Percentiles rank a stretch among this genome's conserved stretches.
phyloP scores from a whole-genome alignment of 2,797 vertebrate genomes.

The Geotrypetes seraphini region DNA sequence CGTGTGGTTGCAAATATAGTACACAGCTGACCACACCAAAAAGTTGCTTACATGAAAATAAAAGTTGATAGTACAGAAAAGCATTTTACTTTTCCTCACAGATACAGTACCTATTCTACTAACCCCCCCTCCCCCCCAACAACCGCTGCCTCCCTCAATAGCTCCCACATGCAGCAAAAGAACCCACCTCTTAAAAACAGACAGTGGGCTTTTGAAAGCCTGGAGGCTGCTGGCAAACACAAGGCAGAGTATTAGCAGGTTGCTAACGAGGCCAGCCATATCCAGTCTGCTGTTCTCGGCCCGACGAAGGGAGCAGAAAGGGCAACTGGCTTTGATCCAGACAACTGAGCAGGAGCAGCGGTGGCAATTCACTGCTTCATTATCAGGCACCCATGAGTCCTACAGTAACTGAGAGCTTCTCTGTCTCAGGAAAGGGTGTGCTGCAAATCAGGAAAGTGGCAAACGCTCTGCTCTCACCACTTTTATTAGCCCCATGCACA shows the following conservation, averaged over 20 bases:
- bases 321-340: conserved; percentile 21
- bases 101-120: too few relatives aligned
- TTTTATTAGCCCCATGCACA: too few relatives aligned
- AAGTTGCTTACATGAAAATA: too few relatives aligned
- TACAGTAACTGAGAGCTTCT: conserved; percentile 34
- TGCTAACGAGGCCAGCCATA: conserved; percentile 59
- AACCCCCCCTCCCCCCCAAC: too few relatives aligned
- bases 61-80: too few relatives aligned
- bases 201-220: conserved; percentile 50
- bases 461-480: too few relatives aligned
- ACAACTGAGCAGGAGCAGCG: conserved; percentile 24
- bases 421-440: conserved; percentile 19
- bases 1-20: too few relatives aligned
- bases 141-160: not conserved
- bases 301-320: conserved; percentile 22
- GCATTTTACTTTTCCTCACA: too few relatives aligned
- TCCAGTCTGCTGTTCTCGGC: conserved; percentile 35
- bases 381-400: conserved; percentile 31
- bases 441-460: too few relatives aligned
- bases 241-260: conserved; percentile 53
- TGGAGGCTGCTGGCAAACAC: conserved; percentile 54
- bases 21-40: too few relatives aligned
- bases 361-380: conserved; percentile 46
- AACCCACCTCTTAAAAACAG: conserved; percentile 72
- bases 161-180: conserved; percentile 3